Conservation (phyloP, 35 echinoderm and acorn worm genomes). For the Ophiothrix spiculata region DNA sequence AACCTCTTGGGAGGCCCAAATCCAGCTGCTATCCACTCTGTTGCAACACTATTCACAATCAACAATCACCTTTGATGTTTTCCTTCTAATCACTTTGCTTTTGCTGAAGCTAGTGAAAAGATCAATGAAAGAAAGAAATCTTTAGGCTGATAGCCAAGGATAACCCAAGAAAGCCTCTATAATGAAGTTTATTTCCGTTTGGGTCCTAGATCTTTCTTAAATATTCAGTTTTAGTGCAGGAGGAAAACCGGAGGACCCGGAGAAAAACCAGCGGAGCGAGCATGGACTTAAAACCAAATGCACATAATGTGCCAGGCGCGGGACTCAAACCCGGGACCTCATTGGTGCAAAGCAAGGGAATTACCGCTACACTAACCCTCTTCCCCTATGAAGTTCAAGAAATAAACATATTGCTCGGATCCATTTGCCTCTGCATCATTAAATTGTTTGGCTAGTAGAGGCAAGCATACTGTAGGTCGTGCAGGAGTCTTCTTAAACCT, state of each 20-base stretch:
- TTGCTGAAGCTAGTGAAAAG: constrained; percentile 42
- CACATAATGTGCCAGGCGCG: no score
- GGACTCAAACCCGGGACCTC: no score
- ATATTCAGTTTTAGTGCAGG: no score
- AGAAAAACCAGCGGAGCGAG: no score
- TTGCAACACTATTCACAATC: constrained; percentile 14
- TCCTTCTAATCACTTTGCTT: constrained; percentile 35
- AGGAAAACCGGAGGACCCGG: no score
- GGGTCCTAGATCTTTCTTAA: no score
- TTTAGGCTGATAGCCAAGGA: constrained; percentile 34
- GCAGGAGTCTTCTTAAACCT: constrained; percentile 51
- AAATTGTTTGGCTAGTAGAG: constrained; percentile 29
- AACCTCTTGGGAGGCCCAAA: constrained; percentile 50
- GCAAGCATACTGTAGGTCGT: constrained; percentile 31
- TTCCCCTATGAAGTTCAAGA: no score
- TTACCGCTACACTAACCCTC: no score
- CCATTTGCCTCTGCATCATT: constrained; percentile 19
- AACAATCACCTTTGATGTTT: constrained; percentile 26
- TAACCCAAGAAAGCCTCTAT: no score
- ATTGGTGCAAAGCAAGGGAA: no score
- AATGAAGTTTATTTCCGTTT: no score
- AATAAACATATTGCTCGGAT: constrained; percentile 23
- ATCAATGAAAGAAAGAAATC: constrained; percentile 42
- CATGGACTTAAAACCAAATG: no score
- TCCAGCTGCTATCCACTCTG: constrained; percentile 55